A percentile compares a stretch with the other conserved stretches of the same genome.
Evolutionary conservation across 2,888 invertebrate species (phyloP).

Genomic region (Rotaria macrura): DNA sequence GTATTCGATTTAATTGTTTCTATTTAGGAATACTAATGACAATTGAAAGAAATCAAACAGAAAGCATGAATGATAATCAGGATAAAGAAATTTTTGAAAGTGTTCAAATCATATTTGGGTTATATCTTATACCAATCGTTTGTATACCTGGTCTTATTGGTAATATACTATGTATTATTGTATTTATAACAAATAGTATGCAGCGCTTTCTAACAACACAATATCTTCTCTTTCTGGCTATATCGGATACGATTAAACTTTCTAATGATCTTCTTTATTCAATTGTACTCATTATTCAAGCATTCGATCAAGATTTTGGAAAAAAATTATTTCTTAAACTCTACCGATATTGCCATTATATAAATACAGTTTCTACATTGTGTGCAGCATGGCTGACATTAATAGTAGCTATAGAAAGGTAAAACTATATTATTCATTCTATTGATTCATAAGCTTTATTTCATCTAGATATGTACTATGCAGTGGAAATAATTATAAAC

Average conservation of each 20-base stretch:
- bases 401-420: slow-evolving; percentile 27
- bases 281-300: slow-evolving; percentile 13
- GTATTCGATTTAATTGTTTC: not conserved
- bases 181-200: slow-evolving; percentile 25
- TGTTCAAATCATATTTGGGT: slow-evolving; percentile 24
- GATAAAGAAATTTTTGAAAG: slow-evolving; percentile 26
- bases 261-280: slow-evolving; percentile 32
- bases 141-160: slow-evolving; percentile 31
- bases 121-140: slow-evolving; percentile 27
- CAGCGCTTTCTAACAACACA: slow-evolving; percentile 27
- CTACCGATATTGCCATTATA: slow-evolving; percentile 31
- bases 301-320: slow-evolving; percentile 6
- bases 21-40: not conserved
- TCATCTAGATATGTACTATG: not conserved
- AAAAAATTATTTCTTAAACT: slow-evolving; percentile 28
- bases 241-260: slow-evolving; percentile 30
- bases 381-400: slow-evolving; percentile 31
- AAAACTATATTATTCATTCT: not conserved
- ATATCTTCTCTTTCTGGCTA: slow-evolving; percentile 24
- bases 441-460: too few relatives aligned
- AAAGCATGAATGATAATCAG: not conserved
- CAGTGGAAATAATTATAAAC: not conserved
- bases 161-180: slow-evolving; percentile 26
- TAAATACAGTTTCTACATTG: slow-evolving; percentile 24
- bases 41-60: not conserved